These are phyloP conservation scores for Choreutis nemorana DNA, from an alignment of 2,888 invertebrate species.

Conservation along the genomic window DNA sequence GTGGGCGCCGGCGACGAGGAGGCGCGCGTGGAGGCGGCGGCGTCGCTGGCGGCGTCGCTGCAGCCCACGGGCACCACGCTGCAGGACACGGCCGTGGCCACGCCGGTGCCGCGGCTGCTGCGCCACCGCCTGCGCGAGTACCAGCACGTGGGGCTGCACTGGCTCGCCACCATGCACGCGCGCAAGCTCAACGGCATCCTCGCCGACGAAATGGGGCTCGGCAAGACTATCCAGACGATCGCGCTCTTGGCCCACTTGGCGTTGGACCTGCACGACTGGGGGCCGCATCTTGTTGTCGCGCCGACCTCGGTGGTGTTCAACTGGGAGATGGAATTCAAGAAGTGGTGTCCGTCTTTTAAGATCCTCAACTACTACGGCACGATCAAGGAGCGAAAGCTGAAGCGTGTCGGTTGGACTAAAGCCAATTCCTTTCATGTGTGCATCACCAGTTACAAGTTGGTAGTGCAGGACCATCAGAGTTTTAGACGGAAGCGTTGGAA, in stretches of 20 bases:
- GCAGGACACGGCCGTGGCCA: constrained; percentile 92
- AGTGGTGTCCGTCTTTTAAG: constrained; percentile 99
- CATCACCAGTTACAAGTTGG: constrained; percentile 97
- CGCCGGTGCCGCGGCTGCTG: constrained; percentile 91
- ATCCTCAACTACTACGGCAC: constrained; percentile 98
- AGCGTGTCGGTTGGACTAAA: constrained; percentile 96
- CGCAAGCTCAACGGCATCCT: constrained; percentile 95
- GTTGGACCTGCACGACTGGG: constrained; percentile 93
- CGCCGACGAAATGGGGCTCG: constrained; percentile 97
- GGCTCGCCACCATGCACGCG: constrained; percentile 96
- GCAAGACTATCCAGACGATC: constrained; percentile 97
- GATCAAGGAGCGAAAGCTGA: constrained; percentile 92
- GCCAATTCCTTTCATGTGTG: constrained; percentile 98
- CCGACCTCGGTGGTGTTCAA: constrained; percentile 99
- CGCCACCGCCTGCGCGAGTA: constrained; percentile 93
- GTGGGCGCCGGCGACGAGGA: constrained; percentile 32
- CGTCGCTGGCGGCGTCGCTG: constrained; percentile 92
- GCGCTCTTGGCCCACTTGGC: constrained; percentile 93
- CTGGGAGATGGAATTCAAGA: constrained; percentile 99
- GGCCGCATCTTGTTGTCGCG: constrained; percentile 98
- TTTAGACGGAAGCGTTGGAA: constrained; percentile 98
- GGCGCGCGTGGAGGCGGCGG: constrained; percentile 89
- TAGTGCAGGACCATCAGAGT: constrained; percentile 97
- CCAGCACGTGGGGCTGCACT: constrained; percentile 96
- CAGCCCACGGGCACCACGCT: constrained; percentile 98